phyloP scores from a whole-genome alignment of 2,888 invertebrate genomes.

The Andricus quercusramuli region DNA sequence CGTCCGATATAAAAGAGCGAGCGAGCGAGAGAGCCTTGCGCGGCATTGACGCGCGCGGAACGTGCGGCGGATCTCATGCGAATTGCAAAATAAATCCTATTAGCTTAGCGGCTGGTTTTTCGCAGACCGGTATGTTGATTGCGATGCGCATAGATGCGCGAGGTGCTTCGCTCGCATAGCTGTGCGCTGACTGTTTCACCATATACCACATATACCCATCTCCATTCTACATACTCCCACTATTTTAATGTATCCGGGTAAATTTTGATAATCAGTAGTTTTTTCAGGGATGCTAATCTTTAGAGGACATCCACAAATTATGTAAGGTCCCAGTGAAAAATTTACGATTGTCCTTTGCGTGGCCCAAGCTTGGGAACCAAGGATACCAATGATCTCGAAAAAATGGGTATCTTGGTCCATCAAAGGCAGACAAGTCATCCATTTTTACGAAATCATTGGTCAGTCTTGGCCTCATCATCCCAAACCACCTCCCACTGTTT shows the following conservation, averaged over 20 bases:
- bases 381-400: too few relatives aligned
- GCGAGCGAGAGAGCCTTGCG: conserved; percentile 26
- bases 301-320: too few relatives aligned
- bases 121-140: conserved; percentile 64
- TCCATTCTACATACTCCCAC: neutral
- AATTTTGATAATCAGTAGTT: neutral
- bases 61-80: conserved; percentile 52
- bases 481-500: too few relatives aligned
- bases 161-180: conserved; percentile 60
- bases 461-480: too few relatives aligned
- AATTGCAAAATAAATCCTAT: conserved; percentile 65
- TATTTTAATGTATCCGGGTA: neutral
- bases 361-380: too few relatives aligned
- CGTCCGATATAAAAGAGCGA: conserved; percentile 37
- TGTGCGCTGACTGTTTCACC: conserved; percentile 45
- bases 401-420: too few relatives aligned
- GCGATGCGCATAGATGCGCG: conserved; percentile 60
- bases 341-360: too few relatives aligned
- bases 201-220: conserved; percentile 29
- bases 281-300: neutral
- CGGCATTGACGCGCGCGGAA: conserved; percentile 40
- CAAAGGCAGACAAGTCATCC: too few relatives aligned
- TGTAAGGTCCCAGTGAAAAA: too few relatives aligned
- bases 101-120: conserved; percentile 57
- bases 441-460: too few relatives aligned